Conservation (phyloP, 2,888 invertebrate genomes). For the Synergus laeviventris region DNA sequence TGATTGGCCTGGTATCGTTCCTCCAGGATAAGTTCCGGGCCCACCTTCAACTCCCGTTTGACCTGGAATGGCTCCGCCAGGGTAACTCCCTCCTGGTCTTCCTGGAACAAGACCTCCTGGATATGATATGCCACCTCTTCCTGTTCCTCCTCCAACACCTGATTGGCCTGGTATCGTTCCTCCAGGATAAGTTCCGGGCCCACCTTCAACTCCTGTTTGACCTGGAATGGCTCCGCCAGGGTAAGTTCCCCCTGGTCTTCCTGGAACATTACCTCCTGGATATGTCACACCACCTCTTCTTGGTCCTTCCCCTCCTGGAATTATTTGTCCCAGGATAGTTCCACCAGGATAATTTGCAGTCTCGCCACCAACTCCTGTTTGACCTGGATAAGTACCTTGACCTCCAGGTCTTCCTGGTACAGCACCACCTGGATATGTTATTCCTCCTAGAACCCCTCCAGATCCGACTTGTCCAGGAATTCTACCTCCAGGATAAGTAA, state of each 20-base stretch:
- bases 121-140: constrained; percentile 25
- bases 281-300: constrained; percentile 38
- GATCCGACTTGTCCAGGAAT: constrained; percentile 44
- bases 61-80: constrained; percentile 42
- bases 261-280: constrained; percentile 42
- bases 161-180: constrained; percentile 42
- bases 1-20: constrained; percentile 40
- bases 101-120: constrained; percentile 41
- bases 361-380: constrained; percentile 3
- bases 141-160: too few species aligned
- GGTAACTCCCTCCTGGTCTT: constrained; percentile 46
- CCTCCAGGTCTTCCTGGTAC: constrained; percentile 22
- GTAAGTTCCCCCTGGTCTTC: constrained; percentile 41
- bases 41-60: constrained; percentile 37
- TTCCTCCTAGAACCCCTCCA: constrained; percentile 43
- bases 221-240: constrained; percentile 44
- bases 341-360: constrained; percentile 48
- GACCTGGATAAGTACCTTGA: constrained; percentile 39
- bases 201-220: constrained; percentile 39
- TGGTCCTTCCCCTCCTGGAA: constrained; percentile 26
- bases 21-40: constrained; percentile 47
- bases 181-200: constrained; percentile 31
- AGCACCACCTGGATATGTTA: constrained; percentile 34
- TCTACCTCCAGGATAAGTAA: constrained; percentile 47
- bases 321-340: not conserved